phyloP scores from a whole-genome alignment of 1,140 invertebrate genomes.

The Cyrtorhinus lividipennis region DNA sequence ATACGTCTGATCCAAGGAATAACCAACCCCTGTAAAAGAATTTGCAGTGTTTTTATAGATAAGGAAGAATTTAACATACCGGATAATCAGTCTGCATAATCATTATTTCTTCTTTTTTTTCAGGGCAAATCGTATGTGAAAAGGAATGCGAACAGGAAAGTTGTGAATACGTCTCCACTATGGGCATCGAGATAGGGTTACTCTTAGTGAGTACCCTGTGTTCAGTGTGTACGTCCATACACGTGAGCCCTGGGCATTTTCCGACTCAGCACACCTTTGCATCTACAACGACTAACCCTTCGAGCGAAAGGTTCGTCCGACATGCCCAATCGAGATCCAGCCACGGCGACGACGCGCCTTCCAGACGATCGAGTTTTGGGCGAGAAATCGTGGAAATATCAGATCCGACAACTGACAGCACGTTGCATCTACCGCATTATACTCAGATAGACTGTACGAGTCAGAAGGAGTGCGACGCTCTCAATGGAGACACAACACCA shows the following conservation, averaged over 20 bases:
- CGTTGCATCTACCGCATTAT: slow-evolving; percentile 9
- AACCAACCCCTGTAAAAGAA: too few relatives aligned
- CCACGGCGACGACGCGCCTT: neutral
- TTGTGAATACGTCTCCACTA: neutral
- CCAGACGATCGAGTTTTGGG: neutral
- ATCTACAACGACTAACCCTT: neutral
- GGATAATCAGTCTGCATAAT: too few relatives aligned
- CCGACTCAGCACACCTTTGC: neutral
- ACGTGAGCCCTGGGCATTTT: neutral
- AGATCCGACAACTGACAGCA: slow-evolving; percentile 15
- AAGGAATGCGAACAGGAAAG: neutral
- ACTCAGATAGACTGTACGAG: slow-evolving; percentile 17
- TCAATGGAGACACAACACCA: slow-evolving; percentile 8
- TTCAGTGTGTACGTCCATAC: neutral
- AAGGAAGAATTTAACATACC: too few relatives aligned
- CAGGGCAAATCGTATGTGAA: neutral
- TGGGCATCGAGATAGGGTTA: neutral
- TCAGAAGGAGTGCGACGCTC: slow-evolving; percentile 15
- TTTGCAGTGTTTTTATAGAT: too few relatives aligned
- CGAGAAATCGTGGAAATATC: slow-evolving; percentile 16
- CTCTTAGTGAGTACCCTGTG: neutral
- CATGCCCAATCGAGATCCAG: neutral
- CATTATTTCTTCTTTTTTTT: too few relatives aligned
- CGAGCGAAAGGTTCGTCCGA: neutral
- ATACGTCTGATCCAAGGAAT: too few relatives aligned